phyloP scores from a whole-genome alignment of 2,797 vertebrate species.

The Semaprochilodus insignis region DNA sequence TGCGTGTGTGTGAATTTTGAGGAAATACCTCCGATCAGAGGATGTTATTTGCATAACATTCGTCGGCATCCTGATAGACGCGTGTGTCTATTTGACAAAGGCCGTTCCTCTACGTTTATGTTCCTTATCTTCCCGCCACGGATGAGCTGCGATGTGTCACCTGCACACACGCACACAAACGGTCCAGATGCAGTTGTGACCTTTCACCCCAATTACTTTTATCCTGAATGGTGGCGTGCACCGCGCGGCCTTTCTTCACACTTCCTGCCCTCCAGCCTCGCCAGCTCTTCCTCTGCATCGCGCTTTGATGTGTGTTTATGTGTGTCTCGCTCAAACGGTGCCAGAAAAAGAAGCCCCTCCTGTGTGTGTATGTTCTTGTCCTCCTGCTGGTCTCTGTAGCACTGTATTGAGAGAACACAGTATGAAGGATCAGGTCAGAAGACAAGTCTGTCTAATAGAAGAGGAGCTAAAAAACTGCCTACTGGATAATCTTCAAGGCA shows the following conservation, averaged over 20 bases:
- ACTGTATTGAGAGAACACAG: background rate
- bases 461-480: background rate
- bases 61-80: background rate
- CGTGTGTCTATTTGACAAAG: slow-evolving; percentile 3
- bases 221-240: slow-evolving; percentile 41
- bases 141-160: background rate
- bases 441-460: background rate
- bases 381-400: slow-evolving; percentile 31
- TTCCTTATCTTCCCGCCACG: background rate
- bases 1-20: background rate
- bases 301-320: slow-evolving; percentile 22
- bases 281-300: slow-evolving; percentile 33
- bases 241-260: slow-evolving; percentile 35
- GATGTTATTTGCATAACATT: background rate
- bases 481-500: background rate
- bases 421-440: background rate
- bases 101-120: slow-evolving; percentile 1
- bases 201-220: slow-evolving; percentile 60
- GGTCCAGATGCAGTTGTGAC: slow-evolving; percentile 57
- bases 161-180: slow-evolving; percentile 3
- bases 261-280: slow-evolving; percentile 56
- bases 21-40: slow-evolving; percentile 3
- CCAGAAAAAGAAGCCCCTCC: background rate
- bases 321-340: slow-evolving; percentile 31
- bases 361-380: background rate